Base-by-base conservation (phyloP, 1,140 invertebrate genomes). In the Drosophila seguyi region DNA sequence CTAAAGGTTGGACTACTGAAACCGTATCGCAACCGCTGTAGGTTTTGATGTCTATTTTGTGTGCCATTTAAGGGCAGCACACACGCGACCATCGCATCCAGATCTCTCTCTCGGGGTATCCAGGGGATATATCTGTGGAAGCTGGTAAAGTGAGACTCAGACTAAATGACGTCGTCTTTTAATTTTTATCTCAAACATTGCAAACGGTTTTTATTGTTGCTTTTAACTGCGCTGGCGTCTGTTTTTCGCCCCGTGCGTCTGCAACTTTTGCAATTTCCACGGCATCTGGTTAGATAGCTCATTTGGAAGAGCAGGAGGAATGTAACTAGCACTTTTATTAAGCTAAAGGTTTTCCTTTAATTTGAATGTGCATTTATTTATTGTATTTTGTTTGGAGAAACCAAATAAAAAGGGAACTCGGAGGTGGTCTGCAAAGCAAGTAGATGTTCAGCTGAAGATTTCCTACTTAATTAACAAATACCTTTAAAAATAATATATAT, bases 141-240 rank as follows among this genome's bases (percentile, higher is more conserved):
- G 62, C 42, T 29, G 29, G 45, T 4, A 25, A 27, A 56, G 57
- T 44, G 67, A 39, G 38, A 66, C 42, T 48, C 48, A 56, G 75
- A 72, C 58, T 61, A 87, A 90, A 90, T 90, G 85, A 90, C 81
- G 84, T 88, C 85, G 86, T 85, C 85, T 90, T 90, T 90, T 90
- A 90, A 90, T 90, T 90, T 88, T 90, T 90, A 90, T 90, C 85
- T 90, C 81, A 85, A 90, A 85, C 81, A 85, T 90, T 90, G 85
- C 85, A 90, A 90, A 90, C 84, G 48, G 84, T 90, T 90, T 90
- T 90, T 90, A 85, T 90, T 90, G 85, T 88, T 80, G 80, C 84
- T 87, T 87, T 87, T 87, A 87, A 87, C 84, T 87, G 86, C 79
- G 79, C 61, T 83, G 66, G 69, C 79, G 81, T 91, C 82, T 86